Evolutionary conservation across 1,140 invertebrate species (phyloP).

Genomic region (Lordiphosa clarofinis): DNA sequence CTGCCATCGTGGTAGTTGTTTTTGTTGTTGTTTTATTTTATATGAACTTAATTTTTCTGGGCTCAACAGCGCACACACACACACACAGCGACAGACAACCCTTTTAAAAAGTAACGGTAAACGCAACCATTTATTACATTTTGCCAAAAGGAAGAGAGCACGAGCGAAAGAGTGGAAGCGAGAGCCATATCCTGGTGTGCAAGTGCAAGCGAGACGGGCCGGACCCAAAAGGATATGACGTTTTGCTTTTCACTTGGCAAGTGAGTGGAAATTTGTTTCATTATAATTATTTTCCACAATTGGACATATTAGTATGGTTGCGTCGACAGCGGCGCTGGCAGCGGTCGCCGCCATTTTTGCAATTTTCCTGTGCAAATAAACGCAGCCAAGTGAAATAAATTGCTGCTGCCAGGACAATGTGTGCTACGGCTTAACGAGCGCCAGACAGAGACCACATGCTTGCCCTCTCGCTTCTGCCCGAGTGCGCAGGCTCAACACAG

Average conservation of each 20-base stretch:
- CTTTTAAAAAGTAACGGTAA: constrained; percentile 69
- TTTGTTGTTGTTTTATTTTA: constrained; percentile 65
- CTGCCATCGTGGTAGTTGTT: constrained; percentile 56
- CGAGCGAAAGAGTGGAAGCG: neutral
- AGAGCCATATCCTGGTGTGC: neutral
- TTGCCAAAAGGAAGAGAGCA: constrained; percentile 7
- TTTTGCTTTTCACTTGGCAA: constrained; percentile 75
- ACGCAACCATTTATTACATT: constrained; percentile 75
- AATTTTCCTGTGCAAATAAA: constrained; percentile 73
- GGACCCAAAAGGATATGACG: constrained; percentile 66
- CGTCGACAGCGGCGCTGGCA: constrained; percentile 35
- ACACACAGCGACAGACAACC: constrained; percentile 46
- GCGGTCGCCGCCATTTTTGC: constrained; percentile 68
- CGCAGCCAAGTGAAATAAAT: constrained; percentile 64
- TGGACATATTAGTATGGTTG: constrained; percentile 80
- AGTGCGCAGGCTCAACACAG: constrained; percentile 33
- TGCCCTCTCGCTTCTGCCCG: constrained; percentile 15
- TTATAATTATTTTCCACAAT: constrained; percentile 80
- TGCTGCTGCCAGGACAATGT: constrained; percentile 38
- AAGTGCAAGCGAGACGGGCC: constrained; percentile 46
- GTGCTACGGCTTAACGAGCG: constrained; percentile 11
- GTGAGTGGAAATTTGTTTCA: constrained; percentile 80
- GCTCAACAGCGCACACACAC: constrained; percentile 50
- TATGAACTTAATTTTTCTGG: constrained; percentile 72
- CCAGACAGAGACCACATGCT: constrained; percentile 3